Base-by-base conservation (phyloP, 2,797 vertebrate species). In the Onychomys torridus region DNA sequence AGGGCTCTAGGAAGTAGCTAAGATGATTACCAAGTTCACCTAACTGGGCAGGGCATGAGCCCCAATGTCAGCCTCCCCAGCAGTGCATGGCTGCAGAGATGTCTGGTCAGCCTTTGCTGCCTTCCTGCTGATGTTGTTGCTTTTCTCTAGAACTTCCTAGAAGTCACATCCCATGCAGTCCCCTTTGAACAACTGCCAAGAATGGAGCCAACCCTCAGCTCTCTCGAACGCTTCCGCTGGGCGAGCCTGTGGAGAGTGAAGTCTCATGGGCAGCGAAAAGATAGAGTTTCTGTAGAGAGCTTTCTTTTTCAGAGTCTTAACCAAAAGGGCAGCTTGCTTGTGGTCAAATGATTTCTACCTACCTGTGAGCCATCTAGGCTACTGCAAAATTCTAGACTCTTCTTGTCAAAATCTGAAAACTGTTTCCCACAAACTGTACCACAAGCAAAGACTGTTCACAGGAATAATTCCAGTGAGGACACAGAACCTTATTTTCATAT, bases 381-480 rank as follows among this genome's bases (percentile, higher is more conserved):
- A 89, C 73, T 69, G 88, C 37, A 89, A 57, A 96, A 37, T 81
- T 52, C 88, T 90, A 89, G 55, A n/a, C 32, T 92, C 69, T 92
- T 92, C 69, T 92, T 91, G 69, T 46, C 49, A 9, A 59, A 57
- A 40, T 10, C 63, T 94, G n/a, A 81, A 84, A 81, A 85, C 59
- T 40, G 8, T 49, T 34, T 73, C 49, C 27, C 5, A 52, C 4
- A 27, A 37, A 46, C 12, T 85, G 0, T 16, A 85, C 0, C 21
- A 40, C 34, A 89, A 57, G 49, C n/a, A 40, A 93, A 81, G 65
- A 73, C 49, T 85, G 83, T 73, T 96, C 29, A 91, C 86, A 67
- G 34, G 76, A 85, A 11, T 43, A 32, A 37, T 93, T 43, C 91
- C 14, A 40, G 16, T 59, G 10, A 89, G 16, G 23, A 27, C 19